Conservation (phyloP, 2,888 invertebrate genomes). For the Aphodius sticticus region DNA sequence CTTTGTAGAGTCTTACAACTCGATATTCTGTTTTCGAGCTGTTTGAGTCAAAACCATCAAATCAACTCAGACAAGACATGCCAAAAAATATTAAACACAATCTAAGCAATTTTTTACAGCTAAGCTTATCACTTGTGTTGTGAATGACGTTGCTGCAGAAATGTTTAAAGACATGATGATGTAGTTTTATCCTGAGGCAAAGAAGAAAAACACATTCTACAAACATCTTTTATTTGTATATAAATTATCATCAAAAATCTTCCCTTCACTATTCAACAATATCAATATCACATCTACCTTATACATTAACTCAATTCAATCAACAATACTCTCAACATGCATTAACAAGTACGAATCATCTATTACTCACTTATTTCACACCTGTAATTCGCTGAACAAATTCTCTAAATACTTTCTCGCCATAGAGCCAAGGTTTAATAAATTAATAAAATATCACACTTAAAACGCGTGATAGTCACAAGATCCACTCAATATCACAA, state of each 20-base stretch:
- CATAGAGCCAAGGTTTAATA: background rate
- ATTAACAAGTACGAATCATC: too few species aligned
- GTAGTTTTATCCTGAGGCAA: background rate
- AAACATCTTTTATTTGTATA: background rate
- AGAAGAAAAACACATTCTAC: background rate
- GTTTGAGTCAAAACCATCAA: too few species aligned
- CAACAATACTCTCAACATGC: too few species aligned
- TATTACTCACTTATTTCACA: too few species aligned
- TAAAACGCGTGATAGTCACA: background rate
- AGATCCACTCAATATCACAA: slow-evolving; percentile 22
- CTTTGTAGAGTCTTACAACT: too few species aligned
- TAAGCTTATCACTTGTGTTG: too few species aligned
- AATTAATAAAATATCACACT: background rate
- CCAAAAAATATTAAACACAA: too few species aligned
- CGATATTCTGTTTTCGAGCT: too few species aligned
- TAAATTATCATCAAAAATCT: background rate
- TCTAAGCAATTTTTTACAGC: too few species aligned
- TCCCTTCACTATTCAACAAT: background rate
- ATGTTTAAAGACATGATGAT: too few species aligned
- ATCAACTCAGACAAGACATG: too few species aligned
- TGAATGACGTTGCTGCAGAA: too few species aligned
- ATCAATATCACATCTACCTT: background rate
- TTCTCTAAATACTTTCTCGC: background rate
- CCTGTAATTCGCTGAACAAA: background rate
- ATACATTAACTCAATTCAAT: background rate